Base-by-base conservation (phyloP, 2,113 vertebrate genomes). In the Semnornis frantzii region DNA sequence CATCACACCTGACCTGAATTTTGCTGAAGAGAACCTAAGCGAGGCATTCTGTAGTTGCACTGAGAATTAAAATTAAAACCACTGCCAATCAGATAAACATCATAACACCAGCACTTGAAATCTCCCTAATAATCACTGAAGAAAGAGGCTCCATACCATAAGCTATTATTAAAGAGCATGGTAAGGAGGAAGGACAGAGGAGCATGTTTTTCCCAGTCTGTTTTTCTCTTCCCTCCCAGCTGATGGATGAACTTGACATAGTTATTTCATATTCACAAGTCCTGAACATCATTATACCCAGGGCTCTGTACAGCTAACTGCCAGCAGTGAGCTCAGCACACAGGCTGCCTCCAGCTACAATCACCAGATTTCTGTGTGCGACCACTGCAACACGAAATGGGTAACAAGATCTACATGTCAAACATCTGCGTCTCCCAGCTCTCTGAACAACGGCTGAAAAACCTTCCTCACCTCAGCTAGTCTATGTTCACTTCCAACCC, bases 261-360 rank as follows among this genome's bases (percentile, higher is more conserved):
- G 80, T 60, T 84, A 70, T 58, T 86, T 77, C 52, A 25, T 33
- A 85, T 86, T 74, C 84, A 83, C 60, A 39, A 59, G 55, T 48
- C 14, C 23, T 34, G 77, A 87, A 30, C 92, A 90, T 79, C 59
- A 79, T 94, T 76, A 76, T 27, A 33, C 9, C 70, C 75, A 33
- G 33, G 1, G 57, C 76, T 82, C 57, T 28, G 68, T 13, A 19
- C 64, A 44, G 15, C 18, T 2, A 12, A 39, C 30, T 54, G 59
- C 63, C 57, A 55, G 75, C 91, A 82, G 74, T 4, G 88, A 94
- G 86, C 95, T 54, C 81, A 17, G 8, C 5, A 12, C 80, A 4
- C 60, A 21, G 79, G 85, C 92, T 90, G 91, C 83, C 93, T 90
- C 66, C 92, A 90, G 89, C 91, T 64, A 85, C 72, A 66, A 54